phyloP scores from a whole-genome alignment of 2,113 vertebrate species.

The Ictalurus punctatus region DNA sequence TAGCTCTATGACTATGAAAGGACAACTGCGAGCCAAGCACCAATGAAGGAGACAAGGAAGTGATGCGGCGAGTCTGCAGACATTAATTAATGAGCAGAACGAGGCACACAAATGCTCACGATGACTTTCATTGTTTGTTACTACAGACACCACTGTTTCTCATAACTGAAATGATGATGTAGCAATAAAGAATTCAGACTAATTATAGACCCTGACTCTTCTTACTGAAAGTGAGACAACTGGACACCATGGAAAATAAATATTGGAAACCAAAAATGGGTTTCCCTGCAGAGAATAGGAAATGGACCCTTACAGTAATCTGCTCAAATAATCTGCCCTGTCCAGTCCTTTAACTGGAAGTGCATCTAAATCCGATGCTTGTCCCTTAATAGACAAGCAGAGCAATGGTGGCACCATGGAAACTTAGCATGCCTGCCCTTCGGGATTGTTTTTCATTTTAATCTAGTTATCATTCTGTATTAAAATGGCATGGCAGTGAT shows the following conservation, averaged over 20 bases:
- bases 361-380: constrained; percentile 41
- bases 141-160: neutral
- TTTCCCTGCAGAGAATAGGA: constrained; percentile 42
- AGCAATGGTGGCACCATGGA: constrained; percentile 33
- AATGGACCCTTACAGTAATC: constrained; percentile 32
- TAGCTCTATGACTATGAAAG: neutral
- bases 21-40: neutral
- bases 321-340: constrained; percentile 14
- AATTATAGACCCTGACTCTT: constrained; percentile 29
- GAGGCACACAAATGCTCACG: neutral
- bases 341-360: constrained; percentile 44
- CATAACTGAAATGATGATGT: constrained; percentile 10
- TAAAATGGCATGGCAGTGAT: constrained; percentile 33
- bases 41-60: neutral
- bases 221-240: constrained; percentile 42
- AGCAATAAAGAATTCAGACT: constrained; percentile 6
- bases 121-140: neutral
- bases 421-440: constrained; percentile 32
- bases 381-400: constrained; percentile 11
- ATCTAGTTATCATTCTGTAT: constrained; percentile 37
- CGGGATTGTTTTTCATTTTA: constrained; percentile 26
- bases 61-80: constrained; percentile 17
- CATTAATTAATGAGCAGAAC: neutral
- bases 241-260: constrained; percentile 10
- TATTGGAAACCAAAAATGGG: constrained; percentile 26